Base-by-base conservation (phyloP, 2,113 vertebrate genomes). In the Cryptotis parvus region DNA sequence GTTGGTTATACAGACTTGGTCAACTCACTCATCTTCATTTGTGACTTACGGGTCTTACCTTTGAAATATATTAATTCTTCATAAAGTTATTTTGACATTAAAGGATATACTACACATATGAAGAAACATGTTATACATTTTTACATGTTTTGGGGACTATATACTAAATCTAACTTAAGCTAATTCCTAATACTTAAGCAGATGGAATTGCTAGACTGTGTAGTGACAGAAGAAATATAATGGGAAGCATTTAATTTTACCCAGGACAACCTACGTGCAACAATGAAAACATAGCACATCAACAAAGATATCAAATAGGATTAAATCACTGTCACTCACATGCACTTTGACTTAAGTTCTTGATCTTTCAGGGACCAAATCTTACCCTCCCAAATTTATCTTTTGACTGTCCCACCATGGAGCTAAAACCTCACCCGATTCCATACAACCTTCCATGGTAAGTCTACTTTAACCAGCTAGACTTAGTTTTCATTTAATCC, bases 221-320 rank as follows among this genome's bases (percentile, higher is more conserved):
- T 73, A 87, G 26, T 41, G 69, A 68, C 3, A 66, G 11, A 75
- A 80, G 80, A 26, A 81, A 81, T 86, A 31, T 84, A 63, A 82
- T 12, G 58, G 26, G 33, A 82, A 87, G 61, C 52, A 82, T 65
- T 45, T 70, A 49, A 33, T 35, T 72, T 70, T 69, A 87, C 33
- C 77, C 33, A 77, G 49, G 82, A 87, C 7, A 78, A 26, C 24
- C 45, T 81, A 35, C 39, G 69, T n/a, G 79, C 55, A 73, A 16
- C 8, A 84, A 26, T 74, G 73, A 26, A 35, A 77, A 81, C 69
- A 76, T 37, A 65, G 69, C 9, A 76, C 76, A 39, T 41, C 39
- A 76, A 61, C 20, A 85, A 69, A 70, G 68, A 31, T 15, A 22
- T 63, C 41, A 35, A 65, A 39, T 75, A 76, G 81, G 41, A 69